Evolutionary conservation across 2,797 vertebrate species (phyloP).

Genomic region (Clarias laeviceps): DNA sequence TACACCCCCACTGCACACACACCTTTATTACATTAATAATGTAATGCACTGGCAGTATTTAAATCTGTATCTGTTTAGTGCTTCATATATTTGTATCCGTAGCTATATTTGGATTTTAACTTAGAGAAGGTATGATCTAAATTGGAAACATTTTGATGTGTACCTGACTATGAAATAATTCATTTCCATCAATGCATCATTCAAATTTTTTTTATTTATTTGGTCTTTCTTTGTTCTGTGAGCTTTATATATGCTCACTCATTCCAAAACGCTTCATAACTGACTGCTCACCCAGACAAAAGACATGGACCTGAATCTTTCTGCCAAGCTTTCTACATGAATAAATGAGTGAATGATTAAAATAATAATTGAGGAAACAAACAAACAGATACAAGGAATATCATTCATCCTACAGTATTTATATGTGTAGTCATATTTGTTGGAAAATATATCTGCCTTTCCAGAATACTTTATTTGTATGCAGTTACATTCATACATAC

Average conservation of each 20-base stretch:
- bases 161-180: not conserved
- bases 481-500: not conserved
- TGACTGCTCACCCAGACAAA: not conserved
- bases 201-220: not conserved
- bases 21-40: not conserved
- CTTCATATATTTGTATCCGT: not conserved
- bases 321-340: not conserved
- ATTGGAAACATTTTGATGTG: not conserved
- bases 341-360: too few species aligned
- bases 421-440: not conserved
- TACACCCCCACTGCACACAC: not conserved
- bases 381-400: not conserved
- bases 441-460: not conserved
- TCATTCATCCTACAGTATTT: not conserved
- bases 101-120: not conserved
- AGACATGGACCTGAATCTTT: not conserved
- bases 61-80: not conserved
- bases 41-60: not conserved
- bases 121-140: not conserved
- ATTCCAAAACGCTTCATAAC: not conserved
- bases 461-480: too few species aligned
- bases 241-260: not conserved
- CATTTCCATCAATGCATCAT: not conserved
- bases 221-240: not conserved
- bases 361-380: too few species aligned